Base-by-base conservation (phyloP, 2,113 vertebrate genomes). In the Sinocyclocheilus grahami region DNA sequence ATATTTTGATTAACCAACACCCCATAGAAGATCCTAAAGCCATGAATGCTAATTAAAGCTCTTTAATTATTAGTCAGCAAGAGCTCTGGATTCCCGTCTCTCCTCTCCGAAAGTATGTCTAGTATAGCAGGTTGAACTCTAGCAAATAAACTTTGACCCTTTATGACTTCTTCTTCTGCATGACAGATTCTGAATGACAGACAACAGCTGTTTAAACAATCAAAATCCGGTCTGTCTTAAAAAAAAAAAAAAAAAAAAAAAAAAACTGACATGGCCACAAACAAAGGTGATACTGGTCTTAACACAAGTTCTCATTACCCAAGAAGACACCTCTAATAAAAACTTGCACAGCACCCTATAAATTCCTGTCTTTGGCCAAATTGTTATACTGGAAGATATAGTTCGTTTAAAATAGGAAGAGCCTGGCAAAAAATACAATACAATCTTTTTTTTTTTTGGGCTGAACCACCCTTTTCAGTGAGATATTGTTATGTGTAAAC, bases 171-270 rank as follows among this genome's bases (percentile, higher is more conserved):
- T 88, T 53, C 87, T 87, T 24, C 53, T 86, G 90, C 27, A 63
- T 27, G 89, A 81, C 84, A 85, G 87, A 79, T n/a, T 63, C 5
- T 58, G 65, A 85, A 51, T 75, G 87, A 89, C 63, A 87, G 90
- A 84, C 90, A 88, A 87, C 94, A 95, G 94, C 95, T 95, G 94
- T 95, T 88, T 88, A 93, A 94, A 93, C 94, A 93, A 81, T 85
- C 82, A 89, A 39, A 67, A 63, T 75, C 84, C 60, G 37, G 58
- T 78, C 53, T 37, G 3, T 60, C 67, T 67, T 14, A 78, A 90
- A 90, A 87, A 62, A 20, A 89, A 63, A 13, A 42, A 62, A 20
- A 89, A 63, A 13, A 42, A 42, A 7, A 42, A 42, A 42, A 42
- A 46, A 48, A 12, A 48, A 42, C 80, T 58, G 76, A 18, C 85